Evolutionary conservation across 2,113 vertebrate species (phyloP), one percentile per base, ranked within the genome.

Genomic region (Lucifuga dentata): DNA sequence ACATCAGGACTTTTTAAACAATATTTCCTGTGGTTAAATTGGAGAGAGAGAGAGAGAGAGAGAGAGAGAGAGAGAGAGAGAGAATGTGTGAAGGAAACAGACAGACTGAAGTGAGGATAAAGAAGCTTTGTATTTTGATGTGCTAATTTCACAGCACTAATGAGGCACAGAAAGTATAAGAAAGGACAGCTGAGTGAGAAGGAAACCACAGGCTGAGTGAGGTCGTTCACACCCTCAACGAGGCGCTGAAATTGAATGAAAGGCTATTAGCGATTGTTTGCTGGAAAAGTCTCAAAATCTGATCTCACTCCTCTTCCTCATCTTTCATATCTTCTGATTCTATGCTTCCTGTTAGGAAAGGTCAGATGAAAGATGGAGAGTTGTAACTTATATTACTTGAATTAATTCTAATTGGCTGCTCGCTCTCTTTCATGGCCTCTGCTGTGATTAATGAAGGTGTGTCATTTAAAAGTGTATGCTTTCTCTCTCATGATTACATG

Each of bases 141-240:
- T 74, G 86, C 13, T 80, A 71, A 78, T 78, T 23, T 24, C 11
- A 5, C 36, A 20, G 19, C 29, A 19, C 45, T 75, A 79, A 76
- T 80, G 68, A 62, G 17, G 40, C 19, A 35, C 41, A 65, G 67
- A 57, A 53, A 38, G 38, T 8, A 3, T 55, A 15, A 36, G 8
- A 17, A 45, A 59, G 46, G 23, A 11, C 3, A 8, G 6, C 5
- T 21, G 46, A 41, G 39, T 19, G 11, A 32, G 39, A 66, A 72
- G 71, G 50, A 75, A 76, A 75, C 45, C 12, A 16, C 3, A 15
- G 32, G 15, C 2, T n/a, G 9, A 61, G 16, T 56, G 36, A 44
- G 55, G 32, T 15, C 2, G 39, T 79, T 76, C 60, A 61, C 63
- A 62, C 63, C 38, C 12, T 45, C 11, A 43, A 63, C 6, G 0